phyloP scores from a whole-genome alignment of 2,888 invertebrate genomes.

The Abrostola triplasia region DNA sequence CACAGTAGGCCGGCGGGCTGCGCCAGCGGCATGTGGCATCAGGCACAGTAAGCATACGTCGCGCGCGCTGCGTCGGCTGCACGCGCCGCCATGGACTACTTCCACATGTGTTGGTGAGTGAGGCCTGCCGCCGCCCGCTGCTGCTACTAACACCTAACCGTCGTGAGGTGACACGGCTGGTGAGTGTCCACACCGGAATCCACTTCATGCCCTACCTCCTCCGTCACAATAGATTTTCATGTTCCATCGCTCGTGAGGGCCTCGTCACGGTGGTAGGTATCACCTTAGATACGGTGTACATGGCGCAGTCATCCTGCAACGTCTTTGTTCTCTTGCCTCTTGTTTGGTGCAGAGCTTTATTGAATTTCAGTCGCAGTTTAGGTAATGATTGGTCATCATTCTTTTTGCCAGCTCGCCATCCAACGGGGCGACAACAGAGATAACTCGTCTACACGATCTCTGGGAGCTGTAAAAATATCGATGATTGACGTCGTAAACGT shows the following conservation, averaged over 20 bases:
- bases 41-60: slow-evolving; percentile 36
- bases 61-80: slow-evolving; percentile 50
- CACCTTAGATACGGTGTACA: slow-evolving; percentile 17
- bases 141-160: slow-evolving; percentile 64
- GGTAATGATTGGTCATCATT: slow-evolving; percentile 22
- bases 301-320: slow-evolving; percentile 25
- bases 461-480: slow-evolving; percentile 69
- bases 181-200: slow-evolving; percentile 63
- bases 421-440: slow-evolving; percentile 37
- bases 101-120: slow-evolving; percentile 86
- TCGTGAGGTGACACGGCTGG: slow-evolving; percentile 54
- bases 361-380: slow-evolving; percentile 36
- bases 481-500: slow-evolving; percentile 69
- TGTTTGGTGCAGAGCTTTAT: slow-evolving; percentile 33
- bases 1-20: slow-evolving; percentile 56
- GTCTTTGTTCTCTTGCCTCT: slow-evolving; percentile 37
- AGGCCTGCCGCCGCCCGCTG: slow-evolving; percentile 53
- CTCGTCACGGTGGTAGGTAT: slow-evolving; percentile 18
- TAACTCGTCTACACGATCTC: slow-evolving; percentile 45
- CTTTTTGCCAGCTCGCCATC: slow-evolving; percentile 18
- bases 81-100: slow-evolving; percentile 76
- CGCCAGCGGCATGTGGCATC: slow-evolving; percentile 43
- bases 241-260: not conserved
- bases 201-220: slow-evolving; percentile 53
- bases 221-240: slow-evolving; percentile 22